phyloP scores from a whole-genome alignment of 2,113 vertebrate species.

The Garra rufa region DNA sequence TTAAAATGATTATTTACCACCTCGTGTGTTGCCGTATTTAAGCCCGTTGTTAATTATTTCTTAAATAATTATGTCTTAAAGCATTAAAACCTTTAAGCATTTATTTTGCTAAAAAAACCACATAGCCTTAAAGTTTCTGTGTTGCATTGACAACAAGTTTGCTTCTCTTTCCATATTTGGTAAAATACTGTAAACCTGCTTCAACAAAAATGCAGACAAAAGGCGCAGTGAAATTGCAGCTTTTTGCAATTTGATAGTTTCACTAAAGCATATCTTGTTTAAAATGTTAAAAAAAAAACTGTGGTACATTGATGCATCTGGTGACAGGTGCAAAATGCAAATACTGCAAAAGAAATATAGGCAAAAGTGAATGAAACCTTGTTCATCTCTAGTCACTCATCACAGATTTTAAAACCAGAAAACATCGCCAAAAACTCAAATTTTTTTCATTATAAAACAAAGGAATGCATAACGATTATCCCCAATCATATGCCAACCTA shows the following conservation, averaged over 20 bases:
- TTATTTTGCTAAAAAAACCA: not conserved
- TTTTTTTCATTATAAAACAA: not conserved
- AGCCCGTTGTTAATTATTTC: not conserved
- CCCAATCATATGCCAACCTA: not conserved
- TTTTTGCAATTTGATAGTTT: not conserved
- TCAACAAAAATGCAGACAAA: no score
- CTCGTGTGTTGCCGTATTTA: not conserved
- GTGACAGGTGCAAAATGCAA: not conserved
- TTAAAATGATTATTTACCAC: not conserved
- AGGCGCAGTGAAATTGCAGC: not conserved
- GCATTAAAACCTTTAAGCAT: not conserved
- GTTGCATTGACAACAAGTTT: not conserved
- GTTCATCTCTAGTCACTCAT: not conserved
- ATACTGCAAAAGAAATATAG: not conserved
- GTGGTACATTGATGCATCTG: not conserved
- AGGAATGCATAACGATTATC: not conserved
- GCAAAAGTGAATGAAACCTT: not conserved
- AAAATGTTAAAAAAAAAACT: no score
- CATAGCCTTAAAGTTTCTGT: not conserved
- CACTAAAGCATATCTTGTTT: not conserved
- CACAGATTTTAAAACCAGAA: not conserved
- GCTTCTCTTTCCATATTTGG: not conserved
- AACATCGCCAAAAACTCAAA: not conserved
- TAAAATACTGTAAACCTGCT: not conserved
- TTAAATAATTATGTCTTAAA: not conserved